Evolutionary conservation across 2,888 invertebrate species (phyloP).

Genomic region (Beris chalybata): DNA sequence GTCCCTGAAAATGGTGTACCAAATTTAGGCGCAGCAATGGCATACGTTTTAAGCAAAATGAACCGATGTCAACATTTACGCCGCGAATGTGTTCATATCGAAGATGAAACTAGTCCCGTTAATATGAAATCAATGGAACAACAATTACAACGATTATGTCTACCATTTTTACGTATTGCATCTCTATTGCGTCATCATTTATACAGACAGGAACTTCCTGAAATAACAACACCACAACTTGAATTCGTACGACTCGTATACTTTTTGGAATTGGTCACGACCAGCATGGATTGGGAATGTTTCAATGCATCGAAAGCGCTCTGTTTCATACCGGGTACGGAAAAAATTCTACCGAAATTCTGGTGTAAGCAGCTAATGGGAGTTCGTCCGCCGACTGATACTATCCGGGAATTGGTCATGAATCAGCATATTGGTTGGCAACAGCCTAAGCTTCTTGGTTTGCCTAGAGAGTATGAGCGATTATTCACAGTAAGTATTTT

Average conservation of each 20-base stretch:
- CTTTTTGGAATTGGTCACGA: constrained; percentile 74
- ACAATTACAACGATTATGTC: constrained; percentile 75
- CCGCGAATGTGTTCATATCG: constrained; percentile 50
- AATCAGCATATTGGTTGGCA: constrained; percentile 79
- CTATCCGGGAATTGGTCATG: constrained; percentile 65
- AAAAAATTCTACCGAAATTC: constrained; percentile 60
- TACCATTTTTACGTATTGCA: constrained; percentile 83
- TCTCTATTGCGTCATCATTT: constrained; percentile 81
- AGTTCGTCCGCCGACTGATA: constrained; percentile 54
- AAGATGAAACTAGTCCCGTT: constrained; percentile 44
- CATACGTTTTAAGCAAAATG: constrained; percentile 51
- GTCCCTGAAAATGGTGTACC: constrained; percentile 36
- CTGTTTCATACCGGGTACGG: constrained; percentile 62
- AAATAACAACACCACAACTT: constrained; percentile 63
- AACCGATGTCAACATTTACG: constrained; percentile 51
- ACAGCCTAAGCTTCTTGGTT: constrained; percentile 77
- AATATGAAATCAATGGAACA: constrained; percentile 55
- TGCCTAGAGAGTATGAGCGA: constrained; percentile 90
- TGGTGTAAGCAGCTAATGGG: constrained; percentile 73
- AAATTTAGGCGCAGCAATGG: constrained; percentile 53
- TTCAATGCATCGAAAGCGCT: constrained; percentile 67
- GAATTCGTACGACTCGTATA: constrained; percentile 79
- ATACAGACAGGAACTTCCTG: constrained; percentile 75
- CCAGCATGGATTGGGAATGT: constrained; percentile 66
- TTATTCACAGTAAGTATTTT: constrained; percentile 70